Percentiles rank a stretch among this genome's conserved stretches.
These are phyloP conservation scores for Chelonia mydas DNA, from an alignment of 2,797 vertebrate genomes.

Conservation along the genomic window DNA sequence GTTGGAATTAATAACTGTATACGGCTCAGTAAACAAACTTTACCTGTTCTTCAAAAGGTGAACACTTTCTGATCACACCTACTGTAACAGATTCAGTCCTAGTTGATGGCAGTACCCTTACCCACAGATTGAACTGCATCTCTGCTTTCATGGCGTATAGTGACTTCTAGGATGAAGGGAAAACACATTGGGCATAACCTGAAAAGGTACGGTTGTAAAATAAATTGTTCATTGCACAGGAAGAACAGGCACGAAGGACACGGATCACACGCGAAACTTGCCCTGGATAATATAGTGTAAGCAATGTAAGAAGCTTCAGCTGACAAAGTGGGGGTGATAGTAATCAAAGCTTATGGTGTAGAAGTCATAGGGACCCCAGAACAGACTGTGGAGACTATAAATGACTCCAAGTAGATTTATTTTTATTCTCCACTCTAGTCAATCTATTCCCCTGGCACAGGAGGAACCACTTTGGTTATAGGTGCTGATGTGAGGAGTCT, in stretches of 20 bases:
- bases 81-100: not conserved
- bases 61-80: not conserved
- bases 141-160: not conserved
- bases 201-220: too few species aligned
- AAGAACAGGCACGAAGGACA: not conserved
- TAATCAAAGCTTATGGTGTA: too few species aligned
- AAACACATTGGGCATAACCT: too few species aligned
- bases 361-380: too few species aligned
- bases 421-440: not conserved
- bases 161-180: not conserved
- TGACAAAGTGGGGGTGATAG: too few species aligned
- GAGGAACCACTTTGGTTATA: not conserved
- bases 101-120: not conserved
- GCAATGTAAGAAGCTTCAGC: not conserved
- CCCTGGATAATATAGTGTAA: too few species aligned
- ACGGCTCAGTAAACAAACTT: not conserved
- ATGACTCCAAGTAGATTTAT: too few species aligned
- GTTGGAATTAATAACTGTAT: not conserved
- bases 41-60: not conserved
- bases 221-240: not conserved
- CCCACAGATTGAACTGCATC: not conserved
- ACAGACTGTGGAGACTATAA: too few species aligned
- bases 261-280: too few species aligned
- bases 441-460: not conserved
- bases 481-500: not conserved